Conservation (phyloP, 2,797 vertebrate genomes). For the Neosilurus hyrtlii region DNA sequence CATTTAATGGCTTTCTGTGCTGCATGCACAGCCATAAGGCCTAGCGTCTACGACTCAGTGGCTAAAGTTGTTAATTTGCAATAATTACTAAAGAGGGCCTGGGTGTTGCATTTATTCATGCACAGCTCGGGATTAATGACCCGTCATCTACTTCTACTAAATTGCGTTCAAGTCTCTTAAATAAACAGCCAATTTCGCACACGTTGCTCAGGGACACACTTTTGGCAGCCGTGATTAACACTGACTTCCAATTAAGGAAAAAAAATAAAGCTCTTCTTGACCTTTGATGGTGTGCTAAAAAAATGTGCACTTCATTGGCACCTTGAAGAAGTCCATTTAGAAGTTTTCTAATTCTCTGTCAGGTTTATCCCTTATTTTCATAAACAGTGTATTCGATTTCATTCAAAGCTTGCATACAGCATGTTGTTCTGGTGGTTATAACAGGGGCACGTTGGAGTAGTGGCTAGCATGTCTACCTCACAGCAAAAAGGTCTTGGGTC, state of each 20-base stretch:
- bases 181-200: slow-evolving; percentile 42
- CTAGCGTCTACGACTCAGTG: slow-evolving; percentile 47
- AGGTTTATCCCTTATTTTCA: not conserved
- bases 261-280: slow-evolving; percentile 25
- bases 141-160: slow-evolving; percentile 46
- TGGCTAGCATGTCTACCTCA: no score
- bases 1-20: slow-evolving; percentile 43
- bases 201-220: slow-evolving; percentile 43
- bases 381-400: not conserved
- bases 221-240: slow-evolving; percentile 50
- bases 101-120: slow-evolving; percentile 55
- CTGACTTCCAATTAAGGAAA: slow-evolving; percentile 47
- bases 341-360: not conserved
- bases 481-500: no score
- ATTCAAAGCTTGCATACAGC: not conserved
- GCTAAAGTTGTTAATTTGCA: slow-evolving; percentile 57
- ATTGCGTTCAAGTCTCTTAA: slow-evolving; percentile 43
- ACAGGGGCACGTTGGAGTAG: no score
- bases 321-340: not conserved
- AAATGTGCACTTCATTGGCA: not conserved
- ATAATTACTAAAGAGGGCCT: slow-evolving; percentile 56
- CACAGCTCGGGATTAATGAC: slow-evolving; percentile 59
- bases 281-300: not conserved
- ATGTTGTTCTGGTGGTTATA: no score
- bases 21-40: slow-evolving; percentile 15